Percentiles rank a stretch among this genome's conserved stretches.
Conservation (phyloP, 30 jellyfish, hydroid and myxozoan species). For the Rhopilema esculentum region DNA sequence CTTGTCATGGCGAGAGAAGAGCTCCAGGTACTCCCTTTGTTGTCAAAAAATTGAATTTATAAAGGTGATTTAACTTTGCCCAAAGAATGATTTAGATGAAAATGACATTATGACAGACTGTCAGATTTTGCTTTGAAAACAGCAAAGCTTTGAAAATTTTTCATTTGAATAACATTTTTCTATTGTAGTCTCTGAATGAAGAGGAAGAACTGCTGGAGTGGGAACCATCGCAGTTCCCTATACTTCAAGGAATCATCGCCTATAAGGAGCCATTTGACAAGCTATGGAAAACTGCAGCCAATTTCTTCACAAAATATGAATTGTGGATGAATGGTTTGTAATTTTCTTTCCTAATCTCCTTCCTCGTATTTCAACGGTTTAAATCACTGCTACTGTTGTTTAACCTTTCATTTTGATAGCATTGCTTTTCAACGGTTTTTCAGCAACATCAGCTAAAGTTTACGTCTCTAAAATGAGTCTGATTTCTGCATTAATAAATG, state of each 20-base stretch:
- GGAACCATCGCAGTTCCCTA: slow-evolving; percentile 90
- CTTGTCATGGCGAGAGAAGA: slow-evolving; percentile 78
- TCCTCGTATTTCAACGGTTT: too few relatives aligned
- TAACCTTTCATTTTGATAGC: too few relatives aligned
- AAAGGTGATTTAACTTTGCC: too few relatives aligned
- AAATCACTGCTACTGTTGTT: too few relatives aligned
- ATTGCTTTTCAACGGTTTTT: too few relatives aligned
- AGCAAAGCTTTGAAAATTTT: neutral
- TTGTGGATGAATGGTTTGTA: slow-evolving; percentile 88
- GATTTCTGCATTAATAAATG: too few relatives aligned
- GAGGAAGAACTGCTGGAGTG: slow-evolving; percentile 92
- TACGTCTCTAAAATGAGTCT: too few relatives aligned
- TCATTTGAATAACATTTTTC: neutral
- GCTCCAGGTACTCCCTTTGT: slow-evolving; percentile 58
- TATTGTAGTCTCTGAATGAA: slow-evolving; percentile 62
- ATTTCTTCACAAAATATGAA: slow-evolving; percentile 72
- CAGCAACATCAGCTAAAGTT: too few relatives aligned
- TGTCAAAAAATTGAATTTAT: neutral
- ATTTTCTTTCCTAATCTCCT: too few relatives aligned
- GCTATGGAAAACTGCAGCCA: slow-evolving; percentile 89
- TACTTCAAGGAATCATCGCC: slow-evolving; percentile 82
- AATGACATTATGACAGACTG: neutral
- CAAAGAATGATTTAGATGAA: neutral
- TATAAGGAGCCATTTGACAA: slow-evolving; percentile 93
- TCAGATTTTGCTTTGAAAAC: too few relatives aligned